A percentile compares a stretch with the other conserved stretches of the same genome.
These are phyloP conservation scores for Ammodytes marinus DNA, from an alignment of 2,113 vertebrate genomes.

Conservation along the genomic window DNA sequence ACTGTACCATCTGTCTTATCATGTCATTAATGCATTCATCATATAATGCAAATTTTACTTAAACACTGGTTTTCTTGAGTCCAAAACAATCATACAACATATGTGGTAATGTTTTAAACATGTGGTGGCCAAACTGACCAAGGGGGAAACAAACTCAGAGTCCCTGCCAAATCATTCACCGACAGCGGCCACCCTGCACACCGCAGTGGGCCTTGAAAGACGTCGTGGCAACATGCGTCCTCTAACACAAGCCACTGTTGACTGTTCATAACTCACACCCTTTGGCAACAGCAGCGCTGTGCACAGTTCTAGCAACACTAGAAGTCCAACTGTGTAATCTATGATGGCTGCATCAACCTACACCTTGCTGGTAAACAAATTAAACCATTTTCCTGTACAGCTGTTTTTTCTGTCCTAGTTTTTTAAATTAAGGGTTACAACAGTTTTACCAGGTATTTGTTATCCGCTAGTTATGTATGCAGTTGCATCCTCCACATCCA, in stretches of 20 bases:
- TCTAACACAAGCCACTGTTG: slow-evolving; percentile 45
- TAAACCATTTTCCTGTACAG: not conserved
- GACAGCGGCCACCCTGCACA: slow-evolving; percentile 23
- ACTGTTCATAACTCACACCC: slow-evolving; percentile 40
- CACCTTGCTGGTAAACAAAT: slow-evolving; percentile 22
- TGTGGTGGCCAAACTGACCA: slow-evolving; percentile 54
- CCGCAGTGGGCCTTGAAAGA: slow-evolving; percentile 48
- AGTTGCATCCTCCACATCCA: slow-evolving; percentile 8
- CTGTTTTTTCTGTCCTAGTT: slow-evolving; percentile 15
- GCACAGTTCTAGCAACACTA: slow-evolving; percentile 26
- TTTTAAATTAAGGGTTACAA: slow-evolving; percentile 15
- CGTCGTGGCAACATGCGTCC: slow-evolving; percentile 42
- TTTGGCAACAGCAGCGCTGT: slow-evolving; percentile 19
- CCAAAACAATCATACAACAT: slow-evolving; percentile 39
- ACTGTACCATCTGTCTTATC: slow-evolving; percentile 9
- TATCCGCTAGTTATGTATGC: not conserved
- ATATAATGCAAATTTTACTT: slow-evolving; percentile 25
- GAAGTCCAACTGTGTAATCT: slow-evolving; percentile 28
- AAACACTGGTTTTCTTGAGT: slow-evolving; percentile 41
- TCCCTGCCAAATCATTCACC: slow-evolving; percentile 47
- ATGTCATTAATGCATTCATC: slow-evolving; percentile 1
- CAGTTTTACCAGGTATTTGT: not conserved
- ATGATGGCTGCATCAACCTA: slow-evolving; percentile 4
- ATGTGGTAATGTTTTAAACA: slow-evolving; percentile 63
- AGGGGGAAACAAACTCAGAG: slow-evolving; percentile 22